Conservation (phyloP, 2,888 invertebrate species). For the Geotrupes spiniger region DNA sequence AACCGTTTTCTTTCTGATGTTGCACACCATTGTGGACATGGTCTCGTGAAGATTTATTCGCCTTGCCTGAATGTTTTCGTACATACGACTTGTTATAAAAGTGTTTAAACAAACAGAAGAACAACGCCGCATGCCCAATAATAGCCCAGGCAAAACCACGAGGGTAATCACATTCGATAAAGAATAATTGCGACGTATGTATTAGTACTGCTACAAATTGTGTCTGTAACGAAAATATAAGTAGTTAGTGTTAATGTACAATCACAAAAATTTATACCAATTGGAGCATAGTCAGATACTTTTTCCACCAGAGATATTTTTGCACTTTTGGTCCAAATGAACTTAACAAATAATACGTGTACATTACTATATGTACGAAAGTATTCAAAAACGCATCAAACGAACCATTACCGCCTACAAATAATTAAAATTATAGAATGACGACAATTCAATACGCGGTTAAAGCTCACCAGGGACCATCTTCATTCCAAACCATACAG, state of each 20-base stretch:
- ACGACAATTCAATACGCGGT: background rate
- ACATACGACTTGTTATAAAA: slow-evolving; percentile 84
- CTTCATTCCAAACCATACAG: slow-evolving; percentile 96
- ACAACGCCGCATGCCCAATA: slow-evolving; percentile 92
- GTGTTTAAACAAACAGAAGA: slow-evolving; percentile 92
- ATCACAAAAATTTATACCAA: slow-evolving; percentile 61
- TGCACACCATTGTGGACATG: slow-evolving; percentile 32
- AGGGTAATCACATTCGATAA: slow-evolving; percentile 90
- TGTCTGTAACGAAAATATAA: slow-evolving; percentile 55
- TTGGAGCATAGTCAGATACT: slow-evolving; percentile 87
- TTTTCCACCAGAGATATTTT: slow-evolving; percentile 94
- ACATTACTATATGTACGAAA: slow-evolving; percentile 97
- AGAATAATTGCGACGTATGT: slow-evolving; percentile 89
- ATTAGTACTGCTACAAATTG: slow-evolving; percentile 89
- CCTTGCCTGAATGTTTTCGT: slow-evolving; percentile 22
- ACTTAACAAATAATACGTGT: slow-evolving; percentile 87
- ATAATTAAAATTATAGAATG: background rate
- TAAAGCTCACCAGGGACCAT: slow-evolving; percentile 75
- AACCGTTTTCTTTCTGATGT: too few species aligned
- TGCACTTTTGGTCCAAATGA: slow-evolving; percentile 86
- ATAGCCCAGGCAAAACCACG: slow-evolving; percentile 93
- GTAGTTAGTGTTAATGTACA: slow-evolving; percentile 1
- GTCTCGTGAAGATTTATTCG: slow-evolving; percentile 29
- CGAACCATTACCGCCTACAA: slow-evolving; percentile 86
- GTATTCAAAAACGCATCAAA: slow-evolving; percentile 94